Evolutionary conservation across 37 sponge, comb jelly and placozoan genomes (phyloP).

Genomic region (Hexactinellida sp.): DNA sequence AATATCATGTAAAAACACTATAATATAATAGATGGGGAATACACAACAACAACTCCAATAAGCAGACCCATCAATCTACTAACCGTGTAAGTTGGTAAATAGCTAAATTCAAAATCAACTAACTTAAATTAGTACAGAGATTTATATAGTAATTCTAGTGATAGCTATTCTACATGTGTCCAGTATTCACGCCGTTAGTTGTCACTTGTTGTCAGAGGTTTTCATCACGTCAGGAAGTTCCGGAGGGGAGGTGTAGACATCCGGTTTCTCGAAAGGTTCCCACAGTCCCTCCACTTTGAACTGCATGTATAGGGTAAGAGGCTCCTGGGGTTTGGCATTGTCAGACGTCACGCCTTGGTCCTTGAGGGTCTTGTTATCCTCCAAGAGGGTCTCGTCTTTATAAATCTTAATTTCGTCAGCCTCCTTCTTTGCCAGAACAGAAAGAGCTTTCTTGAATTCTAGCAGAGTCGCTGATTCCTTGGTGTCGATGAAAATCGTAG

Average conservation of each 20-base stretch:
- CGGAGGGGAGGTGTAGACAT: neutral
- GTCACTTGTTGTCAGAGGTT: neutral
- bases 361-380: neutral
- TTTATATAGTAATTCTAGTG: neutral
- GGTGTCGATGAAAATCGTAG: neutral
- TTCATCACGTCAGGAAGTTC: neutral
- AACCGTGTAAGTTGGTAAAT: neutral
- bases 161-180: neutral
- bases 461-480: neutral
- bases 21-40: neutral
- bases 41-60: neutral
- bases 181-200: neutral
- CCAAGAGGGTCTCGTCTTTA: neutral
- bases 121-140: neutral
- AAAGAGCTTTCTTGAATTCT: neutral
- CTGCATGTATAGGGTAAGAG: neutral
- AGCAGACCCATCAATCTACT: too few species aligned
- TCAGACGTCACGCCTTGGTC: neutral
- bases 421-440: neutral
- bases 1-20: neutral
- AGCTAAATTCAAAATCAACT: conserved; percentile 11
- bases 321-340: conserved; percentile 9
- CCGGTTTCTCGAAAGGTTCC: neutral
- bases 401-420: neutral
- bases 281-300: neutral